A percentile compares a stretch with the other conserved stretches of the same genome.
These are phyloP conservation scores for Ectobius pallidus DNA, from an alignment of 2,888 invertebrate genomes.

Conservation along the genomic window DNA sequence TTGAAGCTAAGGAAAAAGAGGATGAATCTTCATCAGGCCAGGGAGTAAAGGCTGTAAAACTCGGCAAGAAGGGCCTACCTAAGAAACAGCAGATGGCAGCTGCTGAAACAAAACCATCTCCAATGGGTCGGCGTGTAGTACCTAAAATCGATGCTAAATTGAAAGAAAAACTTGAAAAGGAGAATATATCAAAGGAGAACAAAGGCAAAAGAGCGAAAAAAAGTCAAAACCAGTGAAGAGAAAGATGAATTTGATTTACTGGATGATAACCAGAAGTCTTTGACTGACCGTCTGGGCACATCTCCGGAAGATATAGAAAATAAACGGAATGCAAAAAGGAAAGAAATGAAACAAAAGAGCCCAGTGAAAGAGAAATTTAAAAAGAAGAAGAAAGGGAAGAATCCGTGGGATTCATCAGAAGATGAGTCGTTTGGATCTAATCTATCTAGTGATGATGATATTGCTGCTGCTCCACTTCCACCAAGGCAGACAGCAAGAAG, in stretches of 20 bases:
- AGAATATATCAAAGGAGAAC: too few relatives aligned
- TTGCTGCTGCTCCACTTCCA: conserved; percentile 2
- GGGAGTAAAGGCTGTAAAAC: conserved; percentile 57
- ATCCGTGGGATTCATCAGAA: conserved; percentile 49
- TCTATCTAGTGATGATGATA: conserved; percentile 15
- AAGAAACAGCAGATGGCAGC: conserved; percentile 57
- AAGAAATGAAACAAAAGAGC: too few relatives aligned
- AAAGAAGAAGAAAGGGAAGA: conserved; percentile 54
- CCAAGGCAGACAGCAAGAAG: conserved; percentile 38
- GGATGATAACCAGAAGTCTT: conserved; percentile 60
- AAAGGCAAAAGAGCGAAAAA: conserved; percentile 1
- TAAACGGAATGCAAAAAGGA: conserved; percentile 55
- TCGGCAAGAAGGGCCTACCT: conserved; percentile 43
- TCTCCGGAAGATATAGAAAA: conserved; percentile 59
- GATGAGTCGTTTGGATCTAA: neutral
- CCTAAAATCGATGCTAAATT: conserved; percentile 78
- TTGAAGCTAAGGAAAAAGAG: conserved; percentile 76
- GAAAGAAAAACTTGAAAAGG: conserved; percentile 75
- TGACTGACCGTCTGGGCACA: conserved; percentile 60
- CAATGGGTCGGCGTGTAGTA: conserved; percentile 66
- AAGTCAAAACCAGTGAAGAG: too few relatives aligned
- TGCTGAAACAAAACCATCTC: conserved; percentile 68
- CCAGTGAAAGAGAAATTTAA: too few relatives aligned
- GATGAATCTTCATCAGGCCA: conserved; percentile 66
- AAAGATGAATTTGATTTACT: conserved; percentile 70